Percentiles rank a stretch among this genome's conserved stretches.
phyloP scores from a whole-genome alignment of 35 echinoderm and acorn worm genomes.

The Patiria miniata region DNA sequence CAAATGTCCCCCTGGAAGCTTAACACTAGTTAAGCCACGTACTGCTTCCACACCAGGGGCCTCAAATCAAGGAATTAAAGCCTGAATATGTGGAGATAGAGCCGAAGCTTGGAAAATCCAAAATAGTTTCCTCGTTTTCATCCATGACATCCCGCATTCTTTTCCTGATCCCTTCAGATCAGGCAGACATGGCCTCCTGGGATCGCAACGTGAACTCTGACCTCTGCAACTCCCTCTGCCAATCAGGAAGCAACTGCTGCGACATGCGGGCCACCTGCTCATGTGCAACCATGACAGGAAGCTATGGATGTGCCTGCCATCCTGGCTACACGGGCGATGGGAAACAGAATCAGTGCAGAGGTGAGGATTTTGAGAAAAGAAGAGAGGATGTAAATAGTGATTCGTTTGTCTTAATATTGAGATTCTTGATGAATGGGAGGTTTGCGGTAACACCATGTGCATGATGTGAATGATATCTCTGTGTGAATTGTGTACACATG shows the following conservation, averaged over 20 bases:
- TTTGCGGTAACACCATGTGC: too few relatives aligned
- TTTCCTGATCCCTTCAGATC: slow-evolving; percentile 11
- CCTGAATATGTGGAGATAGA: neutral
- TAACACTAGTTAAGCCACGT: neutral
- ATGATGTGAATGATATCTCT: too few relatives aligned
- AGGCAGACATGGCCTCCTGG: slow-evolving; percentile 30
- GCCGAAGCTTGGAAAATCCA: neutral
- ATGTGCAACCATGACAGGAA: slow-evolving; percentile 57
- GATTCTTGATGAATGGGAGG: neutral
- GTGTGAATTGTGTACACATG: too few relatives aligned
- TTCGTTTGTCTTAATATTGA: neutral
- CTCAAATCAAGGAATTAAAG: neutral
- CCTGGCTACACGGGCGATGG: slow-evolving; percentile 53
- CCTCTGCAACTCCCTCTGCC: slow-evolving; percentile 41
- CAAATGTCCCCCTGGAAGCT: too few relatives aligned
- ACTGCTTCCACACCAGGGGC: neutral
- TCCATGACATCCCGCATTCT: neutral
- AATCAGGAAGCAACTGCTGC: slow-evolving; percentile 33
- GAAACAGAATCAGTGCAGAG: slow-evolving; percentile 11
- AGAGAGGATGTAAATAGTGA: neutral
- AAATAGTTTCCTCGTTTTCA: neutral
- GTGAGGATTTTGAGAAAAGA: neutral
- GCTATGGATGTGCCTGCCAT: slow-evolving; percentile 49
- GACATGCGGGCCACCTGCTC: slow-evolving; percentile 50
- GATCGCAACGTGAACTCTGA: slow-evolving; percentile 4